Evolutionary conservation across 2,888 invertebrate species (phyloP), one percentile per base, ranked within the genome.

Genomic region (Opisthograptis luteolata): DNA sequence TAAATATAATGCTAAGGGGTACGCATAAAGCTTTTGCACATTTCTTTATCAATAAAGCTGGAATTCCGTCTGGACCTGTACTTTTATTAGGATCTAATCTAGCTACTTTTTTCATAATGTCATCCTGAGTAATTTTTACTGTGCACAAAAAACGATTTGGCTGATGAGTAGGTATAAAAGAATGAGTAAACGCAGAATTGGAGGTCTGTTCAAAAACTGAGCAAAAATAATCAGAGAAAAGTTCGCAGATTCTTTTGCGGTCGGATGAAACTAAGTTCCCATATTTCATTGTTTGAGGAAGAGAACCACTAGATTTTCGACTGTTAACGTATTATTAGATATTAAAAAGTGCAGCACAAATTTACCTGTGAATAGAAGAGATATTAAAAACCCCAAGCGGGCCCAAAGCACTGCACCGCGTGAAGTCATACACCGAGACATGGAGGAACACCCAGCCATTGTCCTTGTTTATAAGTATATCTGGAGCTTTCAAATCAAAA

Each of bases 1-100:
- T 56, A 39, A 48, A 62, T 7, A 59, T 22, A 13, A 37, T 28
- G 0, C 10, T n/a, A 8, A 46, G 25, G 2, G 46, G 52, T 3
- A 7, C 3, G 8, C 17, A 4, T 20, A 51, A 0, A 5, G 14
- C 22, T 6, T 15, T 17, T 19, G 20, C 30, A 24, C 43, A 49
- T 1, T 27, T 20, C 27, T 34, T 43, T n/a, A 31, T 19, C 9
- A 49, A 37, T 10, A n/a, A 13, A 8, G 49, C 31, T 2, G 42
- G 49, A 3, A 49, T 24, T 7, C 31, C 28, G 20, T 44, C 49
- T n/a, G 36, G 34, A 12, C 43, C 43, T 6, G 37, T 34, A 3
- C 49, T 43, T 20, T 50, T 50, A 10, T 19, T 27, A 7, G 10
- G 7, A 19, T 50, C 39, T 0, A 50, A 17, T 8, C 3, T 13